Conservation (phyloP, 2,888 invertebrate species). For the Nysson spinosus region DNA sequence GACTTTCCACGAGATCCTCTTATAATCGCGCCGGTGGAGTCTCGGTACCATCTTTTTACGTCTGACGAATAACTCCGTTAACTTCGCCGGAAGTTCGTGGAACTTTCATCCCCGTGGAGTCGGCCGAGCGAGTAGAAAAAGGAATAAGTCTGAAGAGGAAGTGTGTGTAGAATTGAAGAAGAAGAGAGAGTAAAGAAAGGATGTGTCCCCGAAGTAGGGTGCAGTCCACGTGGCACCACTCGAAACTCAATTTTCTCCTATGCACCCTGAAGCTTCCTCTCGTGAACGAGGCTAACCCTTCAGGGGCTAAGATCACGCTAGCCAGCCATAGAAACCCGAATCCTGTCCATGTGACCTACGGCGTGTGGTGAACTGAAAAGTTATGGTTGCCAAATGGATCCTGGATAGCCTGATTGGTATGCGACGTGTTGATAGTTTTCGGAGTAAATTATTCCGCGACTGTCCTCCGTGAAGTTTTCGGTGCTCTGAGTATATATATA, state of each 20-base stretch:
- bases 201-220: slow-evolving; percentile 30
- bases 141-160: background rate
- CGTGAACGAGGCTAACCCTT: slow-evolving; percentile 56
- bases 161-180: slow-evolving; percentile 6
- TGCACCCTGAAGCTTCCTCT: slow-evolving; percentile 53
- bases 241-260: slow-evolving; percentile 64
- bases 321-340: background rate
- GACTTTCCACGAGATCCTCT: background rate
- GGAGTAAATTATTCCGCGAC: too few relatives aligned
- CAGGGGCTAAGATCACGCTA: slow-evolving; percentile 23
- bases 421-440: too few relatives aligned
- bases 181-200: slow-evolving; percentile 7
- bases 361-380: too few relatives aligned
- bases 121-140: background rate
- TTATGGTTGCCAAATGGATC: too few relatives aligned
- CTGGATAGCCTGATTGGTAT: too few relatives aligned
- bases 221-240: slow-evolving; percentile 40
- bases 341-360: too few relatives aligned
- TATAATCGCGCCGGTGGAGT: background rate
- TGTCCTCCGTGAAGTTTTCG: too few relatives aligned
- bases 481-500: too few relatives aligned
- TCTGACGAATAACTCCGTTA: slow-evolving; percentile 33
- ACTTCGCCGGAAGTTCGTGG: slow-evolving; percentile 21
- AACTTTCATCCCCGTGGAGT: slow-evolving; percentile 28
- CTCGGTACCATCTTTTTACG: slow-evolving; percentile 8